A percentile compares a stretch with the other conserved stretches of the same genome.
These are phyloP conservation scores for Xiphias gladius DNA, from an alignment of 2,113 vertebrate species.

Conservation along the genomic window DNA sequence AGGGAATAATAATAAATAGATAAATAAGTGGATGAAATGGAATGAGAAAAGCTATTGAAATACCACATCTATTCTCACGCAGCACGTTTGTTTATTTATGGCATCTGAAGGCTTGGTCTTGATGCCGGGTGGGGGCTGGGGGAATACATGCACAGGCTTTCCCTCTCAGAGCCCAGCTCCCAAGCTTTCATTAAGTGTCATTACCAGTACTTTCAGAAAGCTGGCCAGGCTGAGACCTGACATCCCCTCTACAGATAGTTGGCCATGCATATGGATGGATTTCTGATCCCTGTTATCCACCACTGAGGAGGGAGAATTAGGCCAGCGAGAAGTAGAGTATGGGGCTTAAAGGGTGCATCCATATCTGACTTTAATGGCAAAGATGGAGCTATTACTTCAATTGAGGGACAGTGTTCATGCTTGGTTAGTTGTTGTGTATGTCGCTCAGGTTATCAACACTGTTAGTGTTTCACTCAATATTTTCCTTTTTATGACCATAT, in stretches of 20 bases:
- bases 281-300: conserved; percentile 81
- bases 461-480: conserved; percentile 52
- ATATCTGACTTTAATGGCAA: conserved; percentile 76
- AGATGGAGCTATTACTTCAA: conserved; percentile 69
- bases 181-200: conserved; percentile 84
- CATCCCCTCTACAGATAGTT: conserved; percentile 77
- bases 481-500: conserved; percentile 35
- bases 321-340: conserved; percentile 58
- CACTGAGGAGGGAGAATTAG: conserved; percentile 78
- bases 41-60: conserved; percentile 62
- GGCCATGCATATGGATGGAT: conserved; percentile 81
- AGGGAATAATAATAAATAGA: conserved; percentile 75
- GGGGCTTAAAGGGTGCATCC: conserved; percentile 67
- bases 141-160: conserved; percentile 53
- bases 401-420: conserved; percentile 61
- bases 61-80: conserved; percentile 64
- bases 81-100: conserved; percentile 82
- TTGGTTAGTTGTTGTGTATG: conserved; percentile 70
- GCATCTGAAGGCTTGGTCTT: conserved; percentile 49
- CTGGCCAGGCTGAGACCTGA: conserved; percentile 78
- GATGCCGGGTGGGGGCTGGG: conserved; percentile 45
- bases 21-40: conserved; percentile 66
- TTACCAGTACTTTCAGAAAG: conserved; percentile 79
- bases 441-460: conserved; percentile 62
- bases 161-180: conserved; percentile 63